Base-by-base conservation (phyloP, 2,888 invertebrate genomes). In the Rhagonycha fulva region DNA sequence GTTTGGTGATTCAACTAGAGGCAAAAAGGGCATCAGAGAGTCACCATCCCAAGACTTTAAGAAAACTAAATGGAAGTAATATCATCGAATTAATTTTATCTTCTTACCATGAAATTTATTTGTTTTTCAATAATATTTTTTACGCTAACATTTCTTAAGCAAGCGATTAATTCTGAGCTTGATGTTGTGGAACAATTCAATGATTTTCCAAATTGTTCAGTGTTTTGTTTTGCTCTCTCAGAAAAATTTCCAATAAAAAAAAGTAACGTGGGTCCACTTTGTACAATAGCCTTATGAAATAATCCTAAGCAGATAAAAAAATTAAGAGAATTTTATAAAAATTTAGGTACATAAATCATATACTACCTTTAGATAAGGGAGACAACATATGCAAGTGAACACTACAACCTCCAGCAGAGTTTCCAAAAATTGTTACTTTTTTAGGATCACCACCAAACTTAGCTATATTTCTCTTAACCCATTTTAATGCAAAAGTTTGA, bases 21-120 rank as follows among this genome's bases (percentile, higher is more conserved):
- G 95, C 82, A 93, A 93, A 84, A 95, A 95, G 0, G 94, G 93
- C 77, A 95, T 93, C 92, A 94, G 93, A 0, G 94, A 93, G 86
- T 94, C 94, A 80, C 92, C 92, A 84, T 94, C 94, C 93, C 93
- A 94, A 74, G 90, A 89, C 94, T 94, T 78, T 23, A 83, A 84
- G 0, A 32, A 60, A 14, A 14, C 30, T 14, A 14, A 28, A 12
- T 26, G 62, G 0, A 70, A 70, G 11, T 23, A 62, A 60, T 26
- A 14, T 9, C 12, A 24, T 66, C 26, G 0, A 24, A 24, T 66
- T 24, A 24, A 9, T 24, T 66, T 24, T 9, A 66, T 9, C 4
- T 66, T 24, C 63, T 24, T 26, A 66, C 63, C 1, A 19, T 7
- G 12, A 66, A 66, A n/a, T 12, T 23, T 4, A 1, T 26, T n/a